phyloP scores from a whole-genome alignment of 2,113 vertebrate species.

The Silurus meridionalis region DNA sequence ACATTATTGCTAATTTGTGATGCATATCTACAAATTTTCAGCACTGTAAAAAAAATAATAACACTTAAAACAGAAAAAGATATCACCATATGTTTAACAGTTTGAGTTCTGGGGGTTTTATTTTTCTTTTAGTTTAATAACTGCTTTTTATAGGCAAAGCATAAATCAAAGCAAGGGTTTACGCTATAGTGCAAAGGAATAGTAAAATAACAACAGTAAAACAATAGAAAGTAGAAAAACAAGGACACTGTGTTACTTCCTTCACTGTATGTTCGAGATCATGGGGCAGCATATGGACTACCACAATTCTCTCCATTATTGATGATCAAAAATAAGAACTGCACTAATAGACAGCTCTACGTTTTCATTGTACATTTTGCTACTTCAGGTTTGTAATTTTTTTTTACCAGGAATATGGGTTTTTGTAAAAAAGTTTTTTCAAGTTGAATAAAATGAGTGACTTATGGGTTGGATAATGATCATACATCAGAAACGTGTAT shows the following conservation, averaged over 20 bases:
- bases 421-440: neutral
- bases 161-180: conserved; percentile 1
- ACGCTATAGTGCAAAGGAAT: neutral
- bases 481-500: neutral
- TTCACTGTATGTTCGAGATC: neutral
- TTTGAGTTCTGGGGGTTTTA: neutral
- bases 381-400: neutral
- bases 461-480: neutral
- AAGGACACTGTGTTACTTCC: neutral
- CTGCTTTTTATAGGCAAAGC: neutral
- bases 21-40: neutral
- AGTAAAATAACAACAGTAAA: too few relatives aligned
- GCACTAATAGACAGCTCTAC: neutral
- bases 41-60: neutral
- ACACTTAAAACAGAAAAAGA: neutral
- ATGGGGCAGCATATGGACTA: neutral
- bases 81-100: neutral
- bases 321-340: neutral
- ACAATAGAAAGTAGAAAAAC: neutral
- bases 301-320: neutral
- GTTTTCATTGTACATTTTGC: neutral
- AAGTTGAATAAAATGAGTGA: neutral
- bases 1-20: neutral
- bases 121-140: neutral
- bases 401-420: neutral